phyloP scores from a whole-genome alignment of 2,888 invertebrate species.

The Agonopterix alstromeriana region DNA sequence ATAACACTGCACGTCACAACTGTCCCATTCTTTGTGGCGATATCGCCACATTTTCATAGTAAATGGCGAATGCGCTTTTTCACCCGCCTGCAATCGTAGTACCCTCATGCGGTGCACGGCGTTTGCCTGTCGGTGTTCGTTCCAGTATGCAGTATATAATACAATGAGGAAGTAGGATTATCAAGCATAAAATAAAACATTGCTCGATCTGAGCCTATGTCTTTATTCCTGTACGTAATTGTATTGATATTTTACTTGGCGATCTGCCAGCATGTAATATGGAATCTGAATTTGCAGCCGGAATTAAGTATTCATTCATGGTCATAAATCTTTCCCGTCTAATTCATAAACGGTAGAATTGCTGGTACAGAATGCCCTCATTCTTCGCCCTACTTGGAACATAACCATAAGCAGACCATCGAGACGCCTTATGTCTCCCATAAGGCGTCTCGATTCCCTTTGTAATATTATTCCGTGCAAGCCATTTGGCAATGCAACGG shows the following conservation, averaged over 20 bases:
- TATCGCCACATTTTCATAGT: too few relatives aligned
- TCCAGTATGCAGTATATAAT: too few relatives aligned
- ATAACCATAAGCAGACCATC: slow-evolving; percentile 20
- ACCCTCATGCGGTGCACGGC: too few relatives aligned
- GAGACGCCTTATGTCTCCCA: too few relatives aligned
- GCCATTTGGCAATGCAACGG: slow-evolving; percentile 43
- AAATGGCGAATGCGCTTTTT: too few relatives aligned
- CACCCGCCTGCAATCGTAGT: too few relatives aligned
- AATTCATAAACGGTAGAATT: slow-evolving; percentile 38
- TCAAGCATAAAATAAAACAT: slow-evolving; percentile 4
- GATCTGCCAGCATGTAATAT: slow-evolving; percentile 48
- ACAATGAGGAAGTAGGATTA: not conserved
- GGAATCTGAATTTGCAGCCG: slow-evolving; percentile 42
- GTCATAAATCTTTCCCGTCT: slow-evolving; percentile 59
- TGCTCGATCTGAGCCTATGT: slow-evolving; percentile 2
- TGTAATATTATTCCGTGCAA: slow-evolving; percentile 29
- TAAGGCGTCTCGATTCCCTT: slow-evolving; percentile 19
- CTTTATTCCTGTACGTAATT: slow-evolving; percentile 34
- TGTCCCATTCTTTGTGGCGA: too few relatives aligned
- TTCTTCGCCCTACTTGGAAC: slow-evolving; percentile 21
- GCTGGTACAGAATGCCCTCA: slow-evolving; percentile 25
- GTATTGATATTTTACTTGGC: slow-evolving; percentile 58
- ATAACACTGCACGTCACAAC: too few relatives aligned
- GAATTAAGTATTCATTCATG: slow-evolving; percentile 61
- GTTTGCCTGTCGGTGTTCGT: too few relatives aligned